A percentile compares a stretch with the other conserved stretches of the same genome.
phyloP scores from a whole-genome alignment of 2,797 vertebrate species.

The Malurus leucopterus region DNA sequence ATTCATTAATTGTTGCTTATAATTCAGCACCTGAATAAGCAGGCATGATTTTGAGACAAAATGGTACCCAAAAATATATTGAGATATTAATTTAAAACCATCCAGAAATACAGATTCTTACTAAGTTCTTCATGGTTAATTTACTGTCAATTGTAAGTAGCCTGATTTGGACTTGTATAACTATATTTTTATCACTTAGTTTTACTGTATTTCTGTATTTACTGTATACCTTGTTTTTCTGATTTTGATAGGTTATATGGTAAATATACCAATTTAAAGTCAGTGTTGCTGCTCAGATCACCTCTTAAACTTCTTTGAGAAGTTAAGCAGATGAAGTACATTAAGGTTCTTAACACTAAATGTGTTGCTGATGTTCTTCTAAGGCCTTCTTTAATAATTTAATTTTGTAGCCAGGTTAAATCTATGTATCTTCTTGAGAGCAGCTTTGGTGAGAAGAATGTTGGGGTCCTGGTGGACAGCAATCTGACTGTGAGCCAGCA shows the following conservation, averaged over 20 bases:
- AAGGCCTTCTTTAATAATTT: not conserved
- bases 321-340: not conserved
- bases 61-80: not conserved
- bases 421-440: not conserved
- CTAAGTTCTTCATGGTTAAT: not conserved
- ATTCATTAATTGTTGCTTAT: not conserved
- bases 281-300: not conserved
- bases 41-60: not conserved
- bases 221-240: not conserved
- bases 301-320: not conserved
- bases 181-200: not conserved
- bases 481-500: not conserved
- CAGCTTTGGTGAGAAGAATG: not conserved
- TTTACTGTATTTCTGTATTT: not conserved
- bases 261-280: not conserved
- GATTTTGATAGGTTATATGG: not conserved
- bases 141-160: not conserved
- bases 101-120: not conserved
- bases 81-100: not conserved
- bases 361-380: not conserved
- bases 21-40: not conserved
- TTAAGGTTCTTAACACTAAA: not conserved
- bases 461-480: not conserved
- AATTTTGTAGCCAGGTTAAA: not conserved
- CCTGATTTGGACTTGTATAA: not conserved